These are phyloP conservation scores for Archilochus colubris DNA, from an alignment of 2,113 vertebrate genomes.

Conservation along the genomic window DNA sequence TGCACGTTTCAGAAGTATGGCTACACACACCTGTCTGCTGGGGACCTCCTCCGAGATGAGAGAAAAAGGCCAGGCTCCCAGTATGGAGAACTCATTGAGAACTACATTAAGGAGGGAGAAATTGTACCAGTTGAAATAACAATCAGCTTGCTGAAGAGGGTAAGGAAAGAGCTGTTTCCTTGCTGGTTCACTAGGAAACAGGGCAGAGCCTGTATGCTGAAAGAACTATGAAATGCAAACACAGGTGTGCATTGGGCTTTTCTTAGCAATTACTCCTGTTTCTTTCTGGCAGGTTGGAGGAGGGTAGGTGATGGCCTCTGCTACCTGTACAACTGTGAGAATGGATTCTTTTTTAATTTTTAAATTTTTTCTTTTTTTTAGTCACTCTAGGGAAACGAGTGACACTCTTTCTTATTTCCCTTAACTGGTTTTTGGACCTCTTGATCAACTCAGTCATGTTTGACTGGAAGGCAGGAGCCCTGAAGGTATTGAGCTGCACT, in stretches of 20 bases:
- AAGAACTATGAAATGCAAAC: not conserved
- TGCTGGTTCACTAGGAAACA: not conserved
- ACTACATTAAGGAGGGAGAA: slow-evolving; percentile 91
- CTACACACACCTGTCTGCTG: slow-evolving; percentile 95
- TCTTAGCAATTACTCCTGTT: not conserved
- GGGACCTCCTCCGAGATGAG: slow-evolving; percentile 93
- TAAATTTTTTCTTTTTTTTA: not conserved
- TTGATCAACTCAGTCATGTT: not conserved
- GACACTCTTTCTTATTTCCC: not conserved
- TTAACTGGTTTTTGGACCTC: not conserved
- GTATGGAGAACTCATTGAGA: slow-evolving; percentile 91
- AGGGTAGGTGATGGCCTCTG: not conserved
- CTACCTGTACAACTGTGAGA: not conserved
- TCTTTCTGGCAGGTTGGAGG: not conserved
- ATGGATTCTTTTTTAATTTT: not conserved
- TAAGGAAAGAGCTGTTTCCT: slow-evolving; percentile 63
- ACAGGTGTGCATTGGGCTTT: not conserved
- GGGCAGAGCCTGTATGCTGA: not conserved
- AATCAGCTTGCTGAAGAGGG: slow-evolving; percentile 91
- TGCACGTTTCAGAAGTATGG: slow-evolving; percentile 82
- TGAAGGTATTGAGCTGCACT: not conserved
- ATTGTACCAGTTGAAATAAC: slow-evolving; percentile 98
- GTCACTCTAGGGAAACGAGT: not conserved
- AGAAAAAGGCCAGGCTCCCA: slow-evolving; percentile 87
- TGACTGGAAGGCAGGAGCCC: not conserved